Base-by-base conservation (phyloP, 2,113 vertebrate genomes). In the Vimba vimba region DNA sequence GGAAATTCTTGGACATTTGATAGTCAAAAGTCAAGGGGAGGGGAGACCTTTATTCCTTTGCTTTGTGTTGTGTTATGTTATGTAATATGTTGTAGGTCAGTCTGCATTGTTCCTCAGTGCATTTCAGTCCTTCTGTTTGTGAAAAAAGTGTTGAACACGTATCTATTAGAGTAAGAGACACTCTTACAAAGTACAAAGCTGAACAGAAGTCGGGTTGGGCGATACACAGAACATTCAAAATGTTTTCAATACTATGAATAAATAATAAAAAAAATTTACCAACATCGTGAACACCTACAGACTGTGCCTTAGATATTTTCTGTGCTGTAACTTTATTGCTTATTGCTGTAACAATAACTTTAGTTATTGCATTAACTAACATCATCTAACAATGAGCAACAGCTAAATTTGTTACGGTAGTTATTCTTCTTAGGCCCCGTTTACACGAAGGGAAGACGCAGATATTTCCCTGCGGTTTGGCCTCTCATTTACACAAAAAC, bases 1-100 rank as follows among this genome's bases (percentile, higher is more conserved):
- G 80, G 7, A 50, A 81, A 81, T 69, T 2, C 27, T 69, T 82
- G 5, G 6, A 50, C 21, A 52, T 82, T 68, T 82, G 79, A 68
- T 4, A 69, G 64, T 80, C 59, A 68, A 68, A 68, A 69, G 15
- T 17, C 5, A 4, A 81, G 19, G 19, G 27, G 76, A 59, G 52
- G 52, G 6, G 52, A 36, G 17, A 82, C 25, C 17, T 50, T 33
- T 23, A 21, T 50, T 43, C 27, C 13, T 8, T 21, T 30, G 52
- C 12, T 2, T 80, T 64, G 36, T 12, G 62, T 9, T 82, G 10
- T 47, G 43, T 30, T 30, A 30, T 47, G 43, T 30, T 30, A 30
- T 30, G 30, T 39, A 27, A 27, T 39, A 2, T 47, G 45, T 47
- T 47, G 45, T 13, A 50, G 45, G 47, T 50, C 25, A 66, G 3